A percentile compares a stretch with the other conserved stretches of the same genome.
These are phyloP conservation scores for Pitta sordida DNA, from an alignment of 2,113 vertebrate species.

Conservation along the genomic window DNA sequence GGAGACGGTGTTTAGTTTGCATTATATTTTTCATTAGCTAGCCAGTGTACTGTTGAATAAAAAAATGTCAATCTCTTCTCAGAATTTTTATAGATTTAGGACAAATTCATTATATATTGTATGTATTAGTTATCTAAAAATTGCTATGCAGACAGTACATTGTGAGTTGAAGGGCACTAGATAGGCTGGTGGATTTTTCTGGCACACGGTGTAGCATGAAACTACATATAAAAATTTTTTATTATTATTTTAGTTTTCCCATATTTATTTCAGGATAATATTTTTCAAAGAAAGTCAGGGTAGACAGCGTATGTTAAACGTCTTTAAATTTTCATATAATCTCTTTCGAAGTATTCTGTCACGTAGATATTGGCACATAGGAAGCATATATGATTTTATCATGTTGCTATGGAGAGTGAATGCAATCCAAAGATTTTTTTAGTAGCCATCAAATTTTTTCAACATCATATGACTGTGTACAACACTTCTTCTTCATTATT, in stretches of 20 bases:
- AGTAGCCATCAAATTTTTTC: not conserved
- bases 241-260: not conserved
- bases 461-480: not conserved
- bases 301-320: not conserved
- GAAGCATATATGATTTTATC: not conserved
- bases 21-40: not conserved
- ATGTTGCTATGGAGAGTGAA: not conserved
- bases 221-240: not conserved
- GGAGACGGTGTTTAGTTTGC: slow-evolving; percentile 3
- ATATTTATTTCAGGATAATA: not conserved
- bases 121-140: not conserved
- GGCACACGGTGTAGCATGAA: not conserved
- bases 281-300: not conserved
- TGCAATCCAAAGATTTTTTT: not conserved
- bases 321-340: not conserved
- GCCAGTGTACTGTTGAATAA: not conserved
- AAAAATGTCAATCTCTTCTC: not conserved
- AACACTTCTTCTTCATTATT: not conserved
- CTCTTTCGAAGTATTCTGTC: not conserved
- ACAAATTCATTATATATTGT: not conserved
- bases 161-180: not conserved
- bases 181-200: not conserved
- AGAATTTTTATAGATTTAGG: not conserved
- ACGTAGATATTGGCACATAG: not conserved
- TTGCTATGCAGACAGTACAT: not conserved